These are phyloP conservation scores for Isichthys henryi DNA, from an alignment of 2,113 vertebrate genomes.

Conservation along the genomic window DNA sequence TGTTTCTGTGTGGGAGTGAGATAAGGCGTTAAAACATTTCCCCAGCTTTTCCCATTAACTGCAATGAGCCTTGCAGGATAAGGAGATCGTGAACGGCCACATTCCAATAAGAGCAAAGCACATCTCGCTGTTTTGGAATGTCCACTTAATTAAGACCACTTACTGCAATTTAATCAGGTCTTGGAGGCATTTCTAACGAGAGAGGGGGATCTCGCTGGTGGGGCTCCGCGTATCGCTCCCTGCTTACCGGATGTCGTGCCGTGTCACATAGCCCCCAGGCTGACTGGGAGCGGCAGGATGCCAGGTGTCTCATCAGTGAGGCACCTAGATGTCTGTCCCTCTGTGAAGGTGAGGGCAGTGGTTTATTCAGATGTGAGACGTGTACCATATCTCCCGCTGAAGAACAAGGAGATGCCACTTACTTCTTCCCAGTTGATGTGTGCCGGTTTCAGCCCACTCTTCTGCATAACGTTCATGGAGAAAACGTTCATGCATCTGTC, in stretches of 20 bases:
- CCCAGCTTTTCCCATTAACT: not conserved
- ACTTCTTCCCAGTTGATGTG: not conserved
- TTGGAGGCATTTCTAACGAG: conserved; percentile 8
- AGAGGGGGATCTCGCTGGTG: not conserved
- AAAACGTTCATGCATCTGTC: not conserved
- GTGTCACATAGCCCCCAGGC: not conserved
- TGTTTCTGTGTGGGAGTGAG: not conserved
- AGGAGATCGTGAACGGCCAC: not conserved
- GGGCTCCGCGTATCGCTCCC: not conserved
- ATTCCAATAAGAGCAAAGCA: conserved; percentile 3
- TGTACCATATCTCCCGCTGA: not conserved
- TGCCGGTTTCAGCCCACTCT: not conserved
- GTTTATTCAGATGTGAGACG: not conserved
- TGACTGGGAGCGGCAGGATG: not conserved
- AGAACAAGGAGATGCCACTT: not conserved
- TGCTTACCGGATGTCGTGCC: not conserved
- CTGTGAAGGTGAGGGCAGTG: not conserved
- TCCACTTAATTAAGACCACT: conserved; percentile 25
- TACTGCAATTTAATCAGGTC: conserved; percentile 13
- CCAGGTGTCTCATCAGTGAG: not conserved
- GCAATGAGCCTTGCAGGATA: conserved; percentile 3
- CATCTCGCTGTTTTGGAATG: conserved; percentile 6
- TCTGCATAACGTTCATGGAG: not conserved
- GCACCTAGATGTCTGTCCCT: not conserved
- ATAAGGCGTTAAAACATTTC: not conserved